These are phyloP conservation scores for Pipistrellus pygmaeus DNA, from an alignment of 2,797 vertebrate species.

Conservation along the genomic window DNA sequence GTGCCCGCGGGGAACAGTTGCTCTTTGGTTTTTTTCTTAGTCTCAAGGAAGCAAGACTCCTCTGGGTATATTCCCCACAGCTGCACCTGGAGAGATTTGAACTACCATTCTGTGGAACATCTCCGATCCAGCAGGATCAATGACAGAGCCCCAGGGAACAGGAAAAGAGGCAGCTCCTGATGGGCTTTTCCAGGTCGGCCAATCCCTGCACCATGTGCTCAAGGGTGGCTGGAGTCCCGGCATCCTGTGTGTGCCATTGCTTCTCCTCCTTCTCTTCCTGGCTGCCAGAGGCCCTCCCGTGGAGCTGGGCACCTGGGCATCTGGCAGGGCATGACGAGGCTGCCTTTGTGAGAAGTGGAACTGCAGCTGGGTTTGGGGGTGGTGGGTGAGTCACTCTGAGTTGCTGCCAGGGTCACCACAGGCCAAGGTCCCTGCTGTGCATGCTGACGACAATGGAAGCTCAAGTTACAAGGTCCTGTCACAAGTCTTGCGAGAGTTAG, in stretches of 20 bases:
- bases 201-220: not conserved
- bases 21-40: not conserved
- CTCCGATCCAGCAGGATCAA: not conserved
- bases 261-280: not conserved
- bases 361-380: not conserved
- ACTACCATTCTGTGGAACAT: not conserved
- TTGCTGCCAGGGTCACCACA: not conserved
- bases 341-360: not conserved
- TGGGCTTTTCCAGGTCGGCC: not conserved
- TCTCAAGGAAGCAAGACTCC: not conserved
- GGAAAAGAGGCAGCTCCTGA: not conserved
- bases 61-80: not conserved
- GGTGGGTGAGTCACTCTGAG: not conserved
- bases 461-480: not conserved
- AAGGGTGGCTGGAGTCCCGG: not conserved
- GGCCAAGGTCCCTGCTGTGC: not conserved
- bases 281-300: too few species aligned
- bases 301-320: not conserved
- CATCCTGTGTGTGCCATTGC: accelerated
- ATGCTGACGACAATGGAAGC: not conserved
- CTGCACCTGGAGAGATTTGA: not conserved
- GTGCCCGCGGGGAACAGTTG: not conserved
- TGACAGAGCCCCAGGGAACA: not conserved
- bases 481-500: not conserved
- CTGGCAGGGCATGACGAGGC: not conserved